Conservation (phyloP, 2,113 vertebrate species). For the Hipposideros armiger region DNA sequence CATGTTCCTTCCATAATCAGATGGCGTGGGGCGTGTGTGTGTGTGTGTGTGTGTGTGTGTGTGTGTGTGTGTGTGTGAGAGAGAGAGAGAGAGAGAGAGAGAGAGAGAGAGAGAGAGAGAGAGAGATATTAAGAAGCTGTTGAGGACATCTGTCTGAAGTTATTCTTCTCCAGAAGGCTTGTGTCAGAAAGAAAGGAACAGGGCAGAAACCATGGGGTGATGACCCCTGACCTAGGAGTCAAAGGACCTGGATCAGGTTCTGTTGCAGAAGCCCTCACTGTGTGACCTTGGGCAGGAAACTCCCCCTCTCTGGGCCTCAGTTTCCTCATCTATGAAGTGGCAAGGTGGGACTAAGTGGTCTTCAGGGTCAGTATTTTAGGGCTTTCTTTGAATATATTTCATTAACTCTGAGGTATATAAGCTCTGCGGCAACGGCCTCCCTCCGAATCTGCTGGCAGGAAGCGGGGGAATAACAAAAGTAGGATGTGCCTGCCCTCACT, state of each 20-base stretch:
- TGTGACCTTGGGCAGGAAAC: background rate
- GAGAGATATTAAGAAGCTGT: background rate
- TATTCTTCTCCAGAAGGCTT: background rate
- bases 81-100: too few species aligned
- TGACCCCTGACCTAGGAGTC: background rate
- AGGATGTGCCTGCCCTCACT: background rate
- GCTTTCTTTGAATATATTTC: background rate
- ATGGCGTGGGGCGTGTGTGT: background rate
- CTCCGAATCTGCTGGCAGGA: background rate
- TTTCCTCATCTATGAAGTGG: background rate
- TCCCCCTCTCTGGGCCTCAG: background rate
- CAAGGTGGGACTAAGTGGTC: background rate
- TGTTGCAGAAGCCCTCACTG: background rate
- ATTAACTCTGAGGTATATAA: background rate
- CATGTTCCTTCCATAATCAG: background rate
- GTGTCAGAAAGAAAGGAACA: background rate
- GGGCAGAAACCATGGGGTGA: background rate
- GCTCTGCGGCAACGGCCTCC: background rate
- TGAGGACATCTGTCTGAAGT: background rate
- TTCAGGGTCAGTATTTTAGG: background rate
- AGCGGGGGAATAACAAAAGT: background rate
- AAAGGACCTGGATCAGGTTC: background rate
- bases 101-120: too few species aligned
- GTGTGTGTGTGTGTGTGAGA: background rate
- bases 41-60: background rate